Evolutionary conservation across 2,113 vertebrate genomes (phyloP), one percentile per base, ranked within the genome.

Genomic region (Abramis brama): DNA sequence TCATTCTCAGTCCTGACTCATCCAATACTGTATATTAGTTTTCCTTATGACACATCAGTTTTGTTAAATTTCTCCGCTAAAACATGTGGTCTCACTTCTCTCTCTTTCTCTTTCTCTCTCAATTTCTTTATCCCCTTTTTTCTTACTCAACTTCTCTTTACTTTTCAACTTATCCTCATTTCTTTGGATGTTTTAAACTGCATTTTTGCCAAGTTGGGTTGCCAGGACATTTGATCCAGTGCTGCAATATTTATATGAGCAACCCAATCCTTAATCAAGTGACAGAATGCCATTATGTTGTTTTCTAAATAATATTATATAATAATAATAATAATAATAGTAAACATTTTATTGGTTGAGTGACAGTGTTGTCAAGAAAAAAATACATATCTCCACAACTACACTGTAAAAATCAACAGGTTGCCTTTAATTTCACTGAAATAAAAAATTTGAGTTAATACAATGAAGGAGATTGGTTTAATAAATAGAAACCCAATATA

Each of bases 1-100:
- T 80, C n/a, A 80, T 47, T 80, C 9, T 30, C 5, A 66, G 7
- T 47, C 39, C 1, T 81, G 79, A 81, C 59, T 81, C 79, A 80
- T 47, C 39, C 4, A 81, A 64, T 64, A 80, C 59, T 66, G 59
- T 47, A 64, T 5, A 79, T 80, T 64, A 10, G 2, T 64, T 80
- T 80, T 64, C n/a, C 30, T 60, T 39, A 50, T 81, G 79, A 47
- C 39, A 81, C 21, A 17, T n/a, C 12, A 79, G 78, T 79, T 64
- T 80, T 80, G n/a, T 27, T 64, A 64, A 0, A 27, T 45, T 64
- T 80, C n/a, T 80, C 57, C 27, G 12, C 33, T 59, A 75, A 75
- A n/a, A 74, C 36, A 1, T n/a, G 23, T 55, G 21, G 27, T 77
- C 27, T 57, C 50, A 55, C 75, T 21, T 39, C 6, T 80, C n/a